Percentiles rank a stretch among this genome's conserved stretches.
Conservation (phyloP, 2,113 vertebrate species). For the Pyrgilauda ruficollis region DNA sequence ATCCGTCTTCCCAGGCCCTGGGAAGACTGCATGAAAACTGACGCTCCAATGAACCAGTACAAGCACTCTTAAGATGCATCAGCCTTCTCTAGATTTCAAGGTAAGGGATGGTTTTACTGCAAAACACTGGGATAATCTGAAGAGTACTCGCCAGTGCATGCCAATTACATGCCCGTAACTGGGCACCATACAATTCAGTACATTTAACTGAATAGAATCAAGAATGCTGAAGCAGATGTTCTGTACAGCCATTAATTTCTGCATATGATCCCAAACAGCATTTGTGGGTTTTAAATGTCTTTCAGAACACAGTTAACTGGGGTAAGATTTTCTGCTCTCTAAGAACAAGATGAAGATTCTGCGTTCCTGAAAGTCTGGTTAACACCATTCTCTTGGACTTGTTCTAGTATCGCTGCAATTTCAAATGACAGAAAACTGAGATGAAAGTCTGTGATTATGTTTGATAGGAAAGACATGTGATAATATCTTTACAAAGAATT, state of each 20-base stretch:
- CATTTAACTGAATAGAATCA: background rate
- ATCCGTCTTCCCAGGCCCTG: background rate
- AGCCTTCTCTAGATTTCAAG: background rate
- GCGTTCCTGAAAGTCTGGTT: background rate
- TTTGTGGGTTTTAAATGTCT: background rate
- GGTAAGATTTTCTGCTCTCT: background rate
- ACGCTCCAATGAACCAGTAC: background rate
- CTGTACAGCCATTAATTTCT: background rate
- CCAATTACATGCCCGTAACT: background rate
- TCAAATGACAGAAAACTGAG: background rate
- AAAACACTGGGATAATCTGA: background rate
- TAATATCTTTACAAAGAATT: background rate
- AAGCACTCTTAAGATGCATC: background rate
- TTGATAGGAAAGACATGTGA: background rate
- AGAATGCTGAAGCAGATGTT: background rate
- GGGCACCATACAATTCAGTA: background rate
- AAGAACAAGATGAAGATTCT: background rate
- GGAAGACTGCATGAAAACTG: background rate
- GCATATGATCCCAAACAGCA: background rate
- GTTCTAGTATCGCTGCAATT: background rate
- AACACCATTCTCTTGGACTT: background rate
- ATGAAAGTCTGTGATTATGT: background rate
- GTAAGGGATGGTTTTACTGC: background rate
- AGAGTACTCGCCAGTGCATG: background rate
- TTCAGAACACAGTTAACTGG: background rate